Evolutionary conservation across 2,797 vertebrate genomes (phyloP).

Genomic region (Hapalemur alaotrensis): DNA sequence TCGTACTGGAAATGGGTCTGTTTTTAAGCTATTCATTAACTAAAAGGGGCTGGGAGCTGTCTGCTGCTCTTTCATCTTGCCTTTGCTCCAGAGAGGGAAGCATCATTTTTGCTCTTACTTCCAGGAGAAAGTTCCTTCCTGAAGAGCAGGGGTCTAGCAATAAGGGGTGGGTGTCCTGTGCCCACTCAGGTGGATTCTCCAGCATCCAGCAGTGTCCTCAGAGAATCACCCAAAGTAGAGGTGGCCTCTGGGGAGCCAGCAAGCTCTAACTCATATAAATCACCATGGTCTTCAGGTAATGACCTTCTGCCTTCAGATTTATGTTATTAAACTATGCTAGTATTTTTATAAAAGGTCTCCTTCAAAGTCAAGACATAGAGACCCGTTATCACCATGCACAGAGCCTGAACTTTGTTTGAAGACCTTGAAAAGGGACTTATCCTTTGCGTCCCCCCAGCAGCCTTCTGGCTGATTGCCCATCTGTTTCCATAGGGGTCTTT

Average conservation of each 20-base stretch:
- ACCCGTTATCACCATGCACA: neutral
- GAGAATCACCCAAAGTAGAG: constrained; percentile 49
- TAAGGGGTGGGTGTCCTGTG: neutral
- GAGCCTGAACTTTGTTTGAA: neutral
- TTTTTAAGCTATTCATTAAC: neutral
- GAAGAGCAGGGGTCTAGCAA: neutral
- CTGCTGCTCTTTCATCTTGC: neutral
- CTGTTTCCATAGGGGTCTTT: neutral
- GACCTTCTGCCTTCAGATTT: constrained; percentile 64
- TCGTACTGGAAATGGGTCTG: no score
- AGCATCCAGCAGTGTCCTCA: neutral
- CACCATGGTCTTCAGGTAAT: constrained; percentile 60
- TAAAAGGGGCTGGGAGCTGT: neutral
- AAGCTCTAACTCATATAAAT: constrained; percentile 62
- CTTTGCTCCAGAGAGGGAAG: neutral
- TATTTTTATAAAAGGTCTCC: neutral
- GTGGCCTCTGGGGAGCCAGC: constrained; percentile 46
- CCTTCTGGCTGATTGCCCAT: neutral
- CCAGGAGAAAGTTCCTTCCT: neutral
- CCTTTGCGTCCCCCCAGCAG: neutral
- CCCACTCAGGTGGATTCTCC: constrained; percentile 7
- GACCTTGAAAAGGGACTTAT: neutral
- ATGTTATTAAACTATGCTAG: constrained; percentile 56
- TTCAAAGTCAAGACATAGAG: neutral
- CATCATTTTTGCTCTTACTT: neutral